These are phyloP conservation scores for Slavum lentiscoides DNA, from an alignment of 2,888 invertebrate species.

Conservation along the genomic window DNA sequence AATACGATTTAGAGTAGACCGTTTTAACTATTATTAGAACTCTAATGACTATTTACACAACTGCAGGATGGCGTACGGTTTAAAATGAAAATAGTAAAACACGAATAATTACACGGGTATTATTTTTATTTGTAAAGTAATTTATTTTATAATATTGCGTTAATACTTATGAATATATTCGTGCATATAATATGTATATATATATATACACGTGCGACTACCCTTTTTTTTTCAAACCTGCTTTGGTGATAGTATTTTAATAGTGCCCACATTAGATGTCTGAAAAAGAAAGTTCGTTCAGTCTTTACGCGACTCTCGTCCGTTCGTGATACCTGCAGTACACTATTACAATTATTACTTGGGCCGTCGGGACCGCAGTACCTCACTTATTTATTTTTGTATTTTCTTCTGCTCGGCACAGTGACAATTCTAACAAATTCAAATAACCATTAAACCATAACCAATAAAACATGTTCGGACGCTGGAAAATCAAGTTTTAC, in stretches of 20 bases:
- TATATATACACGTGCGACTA: not conserved
- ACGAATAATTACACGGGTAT: not conserved
- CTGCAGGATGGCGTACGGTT: not conserved
- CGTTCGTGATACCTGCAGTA: constrained; percentile 18
- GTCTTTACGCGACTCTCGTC: constrained; percentile 36
- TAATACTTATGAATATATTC: not conserved
- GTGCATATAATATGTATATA: not conserved
- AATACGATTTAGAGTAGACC: not conserved
- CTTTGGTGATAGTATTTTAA: not conserved
- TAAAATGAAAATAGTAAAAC: not conserved
- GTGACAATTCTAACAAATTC: not conserved
- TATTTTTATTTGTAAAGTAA: not conserved
- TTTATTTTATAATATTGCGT: not conserved
- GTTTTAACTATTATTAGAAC: not conserved
- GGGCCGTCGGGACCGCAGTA: not conserved
- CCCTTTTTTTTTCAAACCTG: constrained; percentile 35
- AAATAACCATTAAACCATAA: not conserved
- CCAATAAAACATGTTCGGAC: constrained; percentile 13
- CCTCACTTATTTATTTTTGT: not conserved
- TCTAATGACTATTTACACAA: not conserved
- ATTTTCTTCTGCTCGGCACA: not conserved
- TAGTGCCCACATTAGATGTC: not conserved
- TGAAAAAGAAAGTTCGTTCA: constrained; percentile 50
- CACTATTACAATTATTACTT: no score
- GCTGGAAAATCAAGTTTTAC: not conserved